phyloP scores from a whole-genome alignment of 30 jellyfish, hydroid and myxozoan genomes.

The Phacellophora camtschatica region DNA sequence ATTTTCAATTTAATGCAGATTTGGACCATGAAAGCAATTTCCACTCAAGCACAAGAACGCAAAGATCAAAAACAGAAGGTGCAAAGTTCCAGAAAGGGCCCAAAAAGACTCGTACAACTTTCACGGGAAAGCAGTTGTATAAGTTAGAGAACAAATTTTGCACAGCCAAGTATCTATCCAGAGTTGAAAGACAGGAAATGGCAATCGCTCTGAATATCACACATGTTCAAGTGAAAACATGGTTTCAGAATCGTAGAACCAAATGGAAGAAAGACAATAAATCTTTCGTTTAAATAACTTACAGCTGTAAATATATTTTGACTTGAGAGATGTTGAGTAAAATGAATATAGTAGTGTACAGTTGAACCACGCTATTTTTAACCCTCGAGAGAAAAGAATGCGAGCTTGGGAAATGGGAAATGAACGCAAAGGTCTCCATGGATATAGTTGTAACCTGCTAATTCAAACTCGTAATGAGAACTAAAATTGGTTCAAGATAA shows the following conservation, averaged over 20 bases:
- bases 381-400: no score
- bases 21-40: neutral
- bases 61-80: neutral
- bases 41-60: neutral
- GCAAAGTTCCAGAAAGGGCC: neutral
- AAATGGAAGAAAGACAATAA: slow-evolving; percentile 82
- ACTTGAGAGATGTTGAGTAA: no score
- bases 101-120: slow-evolving; percentile 72
- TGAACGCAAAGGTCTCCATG: no score
- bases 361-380: no score
- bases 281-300: no score
- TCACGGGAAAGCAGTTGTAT: slow-evolving; percentile 62
- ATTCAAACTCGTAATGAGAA: no score
- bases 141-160: slow-evolving; percentile 58
- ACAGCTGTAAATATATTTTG: no score
- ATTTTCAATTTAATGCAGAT: no score
- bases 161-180: slow-evolving; percentile 51
- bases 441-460: no score
- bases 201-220: slow-evolving; percentile 51
- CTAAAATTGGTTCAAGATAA: no score
- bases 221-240: slow-evolving; percentile 66
- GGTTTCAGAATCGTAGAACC: slow-evolving; percentile 82
- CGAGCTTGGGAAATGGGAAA: no score
- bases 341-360: no score
- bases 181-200: slow-evolving; percentile 66